These are phyloP conservation scores for Ectemnius cavifrons DNA, from an alignment of 2,888 invertebrate genomes.

Conservation along the genomic window DNA sequence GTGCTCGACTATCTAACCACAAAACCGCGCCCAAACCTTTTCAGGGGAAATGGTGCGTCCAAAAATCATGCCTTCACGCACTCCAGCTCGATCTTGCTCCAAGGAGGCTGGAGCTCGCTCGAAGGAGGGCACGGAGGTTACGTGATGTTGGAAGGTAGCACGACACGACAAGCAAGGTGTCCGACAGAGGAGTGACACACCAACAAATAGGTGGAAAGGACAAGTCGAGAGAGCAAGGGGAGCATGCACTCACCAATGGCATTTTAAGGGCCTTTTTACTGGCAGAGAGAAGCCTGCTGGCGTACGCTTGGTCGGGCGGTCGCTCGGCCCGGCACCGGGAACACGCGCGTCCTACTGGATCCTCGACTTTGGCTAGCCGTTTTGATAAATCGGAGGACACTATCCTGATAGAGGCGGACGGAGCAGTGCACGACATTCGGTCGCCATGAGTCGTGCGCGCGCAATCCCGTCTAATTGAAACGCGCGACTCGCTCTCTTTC, in stretches of 20 bases:
- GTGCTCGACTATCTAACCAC: slow-evolving; percentile 46
- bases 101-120: neutral
- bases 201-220: slow-evolving; percentile 25
- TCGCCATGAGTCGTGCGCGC: slow-evolving; percentile 42
- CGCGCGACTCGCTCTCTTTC: slow-evolving; percentile 13
- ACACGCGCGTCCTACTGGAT: neutral
- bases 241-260: slow-evolving; percentile 66
- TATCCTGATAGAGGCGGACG: slow-evolving; percentile 8
- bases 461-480: slow-evolving; percentile 38
- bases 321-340: slow-evolving; percentile 19
- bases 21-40: slow-evolving; percentile 58
- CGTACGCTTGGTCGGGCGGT: slow-evolving; percentile 35
- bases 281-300: slow-evolving; percentile 40
- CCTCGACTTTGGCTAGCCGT: neutral
- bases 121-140: too few species aligned
- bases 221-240: slow-evolving; percentile 24
- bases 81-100: neutral
- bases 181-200: slow-evolving; percentile 34
- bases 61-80: slow-evolving; percentile 13
- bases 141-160: neutral
- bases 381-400: slow-evolving; percentile 1
- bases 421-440: slow-evolving; percentile 33
- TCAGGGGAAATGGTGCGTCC: slow-evolving; percentile 1
- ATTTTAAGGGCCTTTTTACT: slow-evolving; percentile 71
- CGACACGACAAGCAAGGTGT: slow-evolving; percentile 10